Base-by-base conservation (phyloP, 2,797 vertebrate species). In the Phrynocephalus vlangalii region DNA sequence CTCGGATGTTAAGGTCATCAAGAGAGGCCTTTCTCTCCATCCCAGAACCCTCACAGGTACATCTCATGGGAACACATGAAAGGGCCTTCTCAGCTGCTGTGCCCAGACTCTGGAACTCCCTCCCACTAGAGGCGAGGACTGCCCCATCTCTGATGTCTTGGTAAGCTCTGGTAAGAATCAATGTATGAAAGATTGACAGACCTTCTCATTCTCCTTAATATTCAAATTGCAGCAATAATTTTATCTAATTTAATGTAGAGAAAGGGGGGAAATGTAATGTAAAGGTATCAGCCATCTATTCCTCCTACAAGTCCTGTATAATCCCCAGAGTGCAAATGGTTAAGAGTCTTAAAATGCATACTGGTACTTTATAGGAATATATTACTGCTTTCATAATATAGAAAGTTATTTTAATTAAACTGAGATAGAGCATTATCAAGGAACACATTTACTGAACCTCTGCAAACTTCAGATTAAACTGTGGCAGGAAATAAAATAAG, bases 151-250 rank as follows among this genome's bases (percentile, higher is more conserved):
- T 44, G 38, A 44, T 44, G 38, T 44, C 38, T 44, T 44, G 38
- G 38, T 44, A 44, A 44, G 18, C 56, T 83, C 48, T 30, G 48
- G 44, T 52, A n/a, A 48, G 68, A 72, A 72, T 83, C 48, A 52
- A 28, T 72, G n/a, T 56, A 83, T 33, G 82, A 56, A 56, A 72
- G 48, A 86, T 33, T 13, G 2, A 67, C 79, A 78, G 52, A 3
- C 79, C 33, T 44, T 83, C 82, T 28, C n/a, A 0, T 1, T 6
- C 26, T 28, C 75, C 0, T 1, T 9, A 73, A 3, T 18, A 84
- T 79, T 71, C 78, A 88, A 88, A 77, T 87, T 52, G 50, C 7
- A 86, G 83, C 38, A 90, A 81, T 56, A 38, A 83, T 91, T 13
- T 30, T 16, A 77, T 15, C n/a, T 67, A 63, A 89, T 1, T 0